Evolutionary conservation across 2,113 vertebrate species (phyloP).

Genomic region (Trematocara macrostoma): DNA sequence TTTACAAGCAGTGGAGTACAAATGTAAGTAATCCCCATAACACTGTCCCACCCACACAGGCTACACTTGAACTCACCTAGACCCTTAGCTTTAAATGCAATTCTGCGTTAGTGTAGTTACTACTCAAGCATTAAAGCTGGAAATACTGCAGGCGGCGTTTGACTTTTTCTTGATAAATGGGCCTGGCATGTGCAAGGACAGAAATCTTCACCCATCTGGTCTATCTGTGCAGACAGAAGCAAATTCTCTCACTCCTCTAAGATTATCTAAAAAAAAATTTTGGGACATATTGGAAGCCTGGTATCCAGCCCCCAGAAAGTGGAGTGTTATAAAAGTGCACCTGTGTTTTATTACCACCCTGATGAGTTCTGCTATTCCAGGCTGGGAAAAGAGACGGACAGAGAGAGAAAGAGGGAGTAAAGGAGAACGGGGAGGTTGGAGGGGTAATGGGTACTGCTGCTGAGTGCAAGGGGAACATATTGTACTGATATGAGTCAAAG

Average conservation of each 20-base stretch:
- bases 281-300: constrained; percentile 6
- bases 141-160: neutral
- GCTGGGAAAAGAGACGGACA: neutral
- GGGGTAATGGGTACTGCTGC: neutral
- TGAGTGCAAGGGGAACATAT: neutral
- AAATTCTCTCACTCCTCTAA: constrained; percentile 20
- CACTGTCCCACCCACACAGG: neutral
- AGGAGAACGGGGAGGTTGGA: neutral
- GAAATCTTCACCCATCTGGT: neutral
- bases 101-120: neutral
- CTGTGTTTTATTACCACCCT: constrained; percentile 62
- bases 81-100: neutral
- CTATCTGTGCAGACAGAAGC: constrained; percentile 10
- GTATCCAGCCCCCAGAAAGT: constrained; percentile 2
- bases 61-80: neutral
- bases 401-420: neutral
- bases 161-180: neutral
- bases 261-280: neutral
- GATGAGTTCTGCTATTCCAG: constrained; percentile 34
- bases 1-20: neutral
- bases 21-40: neutral
- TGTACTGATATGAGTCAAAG: neutral
- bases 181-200: neutral
- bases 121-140: neutral
- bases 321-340: constrained; percentile 42